Conservation (phyloP, 2,888 invertebrate genomes). For the Apodemia zela region DNA sequence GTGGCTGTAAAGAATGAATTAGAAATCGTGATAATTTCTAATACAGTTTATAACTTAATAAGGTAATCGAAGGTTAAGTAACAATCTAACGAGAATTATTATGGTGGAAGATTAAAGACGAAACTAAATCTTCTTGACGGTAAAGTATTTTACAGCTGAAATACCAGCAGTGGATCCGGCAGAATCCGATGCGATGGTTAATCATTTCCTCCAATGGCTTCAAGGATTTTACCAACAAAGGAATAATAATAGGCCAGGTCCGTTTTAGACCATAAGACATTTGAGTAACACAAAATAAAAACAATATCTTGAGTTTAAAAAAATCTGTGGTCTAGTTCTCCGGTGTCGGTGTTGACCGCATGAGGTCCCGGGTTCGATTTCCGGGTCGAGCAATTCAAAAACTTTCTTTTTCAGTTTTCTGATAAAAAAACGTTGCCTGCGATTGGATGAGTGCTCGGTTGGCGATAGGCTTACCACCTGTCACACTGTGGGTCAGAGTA, state of each 20-base stretch:
- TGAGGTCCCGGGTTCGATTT: too few species aligned
- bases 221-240: conserved; percentile 84
- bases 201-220: conserved; percentile 87
- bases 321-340: too few species aligned
- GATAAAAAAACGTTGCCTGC: too few species aligned
- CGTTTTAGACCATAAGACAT: conserved; percentile 33
- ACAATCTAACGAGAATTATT: not conserved
- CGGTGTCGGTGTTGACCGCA: too few species aligned
- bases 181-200: conserved; percentile 86
- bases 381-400: too few species aligned
- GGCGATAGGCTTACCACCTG: too few species aligned
- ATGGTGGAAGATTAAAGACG: not conserved
- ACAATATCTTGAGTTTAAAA: too few species aligned
- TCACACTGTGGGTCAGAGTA: too few species aligned
- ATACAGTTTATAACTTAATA: not conserved
- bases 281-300: not conserved
- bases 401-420: too few species aligned
- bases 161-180: conserved; percentile 66
- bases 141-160: conserved; percentile 67
- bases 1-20: not conserved
- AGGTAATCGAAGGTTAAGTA: not conserved
- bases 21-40: not conserved
- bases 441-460: too few species aligned
- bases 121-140: conserved; percentile 40
- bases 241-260: conserved; percentile 68